phyloP scores from a whole-genome alignment of 2,113 vertebrate genomes.

The Hyperopisus bebe region DNA sequence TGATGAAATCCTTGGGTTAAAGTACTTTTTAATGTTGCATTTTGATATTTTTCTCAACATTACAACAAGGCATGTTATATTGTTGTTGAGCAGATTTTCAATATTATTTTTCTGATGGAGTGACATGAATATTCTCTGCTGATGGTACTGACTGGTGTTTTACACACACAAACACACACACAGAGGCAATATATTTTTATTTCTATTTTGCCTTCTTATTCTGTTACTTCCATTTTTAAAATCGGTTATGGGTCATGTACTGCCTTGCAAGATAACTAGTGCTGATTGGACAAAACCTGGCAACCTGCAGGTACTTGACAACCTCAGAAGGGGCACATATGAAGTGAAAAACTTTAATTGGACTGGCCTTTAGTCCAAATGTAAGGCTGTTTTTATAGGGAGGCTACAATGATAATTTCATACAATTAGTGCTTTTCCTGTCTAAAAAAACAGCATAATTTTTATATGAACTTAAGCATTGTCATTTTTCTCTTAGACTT shows the following conservation, averaged over 20 bases:
- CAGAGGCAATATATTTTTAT: not conserved
- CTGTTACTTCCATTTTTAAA: not conserved
- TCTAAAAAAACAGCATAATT: not conserved
- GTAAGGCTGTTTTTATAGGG: not conserved
- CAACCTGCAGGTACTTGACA: not conserved
- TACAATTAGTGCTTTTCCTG: not conserved
- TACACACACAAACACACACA: not conserved
- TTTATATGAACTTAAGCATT: not conserved
- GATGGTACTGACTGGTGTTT: not conserved
- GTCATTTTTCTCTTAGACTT: not conserved
- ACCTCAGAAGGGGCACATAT: not conserved
- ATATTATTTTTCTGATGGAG: not conserved
- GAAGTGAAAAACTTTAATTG: not conserved
- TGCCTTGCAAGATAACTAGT: not conserved
- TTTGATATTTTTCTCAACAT: not conserved
- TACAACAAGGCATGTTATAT: not conserved
- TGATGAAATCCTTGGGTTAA: not conserved
- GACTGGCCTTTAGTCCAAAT: not conserved
- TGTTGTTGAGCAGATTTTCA: constrained; percentile 6
- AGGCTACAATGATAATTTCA: not conserved
- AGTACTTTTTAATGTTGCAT: not conserved
- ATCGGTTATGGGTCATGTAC: not conserved
- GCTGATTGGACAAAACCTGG: not conserved
- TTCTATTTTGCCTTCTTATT: not conserved
- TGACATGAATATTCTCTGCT: not conserved